A percentile compares a stretch with the other conserved stretches of the same genome.
Evolutionary conservation across 2,888 invertebrate genomes (phyloP).

Genomic region (Epinotia ramella): DNA sequence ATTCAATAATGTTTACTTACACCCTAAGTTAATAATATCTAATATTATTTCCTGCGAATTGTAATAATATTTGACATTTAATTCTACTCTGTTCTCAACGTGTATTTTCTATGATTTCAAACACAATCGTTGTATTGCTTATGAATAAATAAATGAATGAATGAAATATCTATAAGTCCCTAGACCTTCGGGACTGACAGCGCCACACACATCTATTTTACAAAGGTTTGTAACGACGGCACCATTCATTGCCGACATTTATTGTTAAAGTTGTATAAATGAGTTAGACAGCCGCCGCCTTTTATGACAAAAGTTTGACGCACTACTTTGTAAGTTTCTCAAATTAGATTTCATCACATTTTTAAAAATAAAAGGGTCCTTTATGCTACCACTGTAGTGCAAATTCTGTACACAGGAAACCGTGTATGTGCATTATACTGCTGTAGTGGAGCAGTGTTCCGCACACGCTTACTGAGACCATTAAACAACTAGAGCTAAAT

Average conservation of each 20-base stretch:
- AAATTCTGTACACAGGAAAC: not conserved
- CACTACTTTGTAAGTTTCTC: conserved; percentile 16
- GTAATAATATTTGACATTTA: too few species aligned
- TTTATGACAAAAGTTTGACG: conserved; percentile 21
- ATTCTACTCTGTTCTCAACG: too few species aligned
- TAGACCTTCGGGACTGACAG: not conserved
- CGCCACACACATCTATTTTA: not conserved
- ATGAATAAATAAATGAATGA: too few species aligned
- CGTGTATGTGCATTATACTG: conserved; percentile 15
- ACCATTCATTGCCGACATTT: too few species aligned
- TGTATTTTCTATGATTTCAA: too few species aligned
- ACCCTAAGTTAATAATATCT: too few species aligned
- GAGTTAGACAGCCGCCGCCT: not conserved
- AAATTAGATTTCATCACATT: conserved; percentile 10
- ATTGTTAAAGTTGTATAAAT: conserved; percentile 11
- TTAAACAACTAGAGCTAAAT: conserved; percentile 9
- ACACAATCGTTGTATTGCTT: too few species aligned
- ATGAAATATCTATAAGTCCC: too few species aligned
- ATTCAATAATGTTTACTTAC: too few species aligned
- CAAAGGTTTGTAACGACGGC: not conserved
- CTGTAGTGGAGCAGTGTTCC: conserved; percentile 13
- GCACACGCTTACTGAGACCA: conserved; percentile 2
- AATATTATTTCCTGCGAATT: too few species aligned
- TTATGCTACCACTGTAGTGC: not conserved
- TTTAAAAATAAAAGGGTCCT: conserved; percentile 17